Evolutionary conservation across 2,113 vertebrate genomes (phyloP), one percentile per base, ranked within the genome.

Genomic region (Actinemys pallida): DNA sequence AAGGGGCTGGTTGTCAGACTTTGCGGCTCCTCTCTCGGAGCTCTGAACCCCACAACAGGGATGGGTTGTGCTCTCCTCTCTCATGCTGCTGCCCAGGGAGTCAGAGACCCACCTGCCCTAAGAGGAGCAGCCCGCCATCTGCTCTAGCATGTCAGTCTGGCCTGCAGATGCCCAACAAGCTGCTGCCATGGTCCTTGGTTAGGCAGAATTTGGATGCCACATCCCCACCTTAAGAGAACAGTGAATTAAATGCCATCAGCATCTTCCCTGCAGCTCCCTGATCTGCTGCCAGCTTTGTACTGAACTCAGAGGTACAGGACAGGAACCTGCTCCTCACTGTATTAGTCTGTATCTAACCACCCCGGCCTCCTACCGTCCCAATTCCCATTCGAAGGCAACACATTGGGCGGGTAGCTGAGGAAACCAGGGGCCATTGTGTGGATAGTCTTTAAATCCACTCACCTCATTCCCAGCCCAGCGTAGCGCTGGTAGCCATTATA

Each of bases 191-290:
- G 35, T 35, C 65, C 17, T 72, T 72, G 8, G 59, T 31, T 31
- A 62, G 59, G 69, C n/a, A 72, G n/a, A 72, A 72, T 39, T 8
- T 84, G 59, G 16, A 9, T 89, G 35, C 35, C 65, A 57, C 56
- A 8, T 3, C 0, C 0, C 4, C 35, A 49, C 29, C 45, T 81
- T 72, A 69, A 80, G 83, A 86, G 82, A 87, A 5, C 0, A 0
- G 0, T 16, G 45, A 39, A 47, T 62, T 20, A 81, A 72, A 75
- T 49, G 14, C 11, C 52, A 47, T 42, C 1, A 3, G 57, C 47
- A n/a, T 57, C 47, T 83, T 89, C 72, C 29, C 3, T 4, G 22
- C 81, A 86, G 14, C 0, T 0, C 76, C 78, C 87, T 2, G 4
- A 42, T 53, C 52, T 90, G 45, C 19, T 4, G 5, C 20, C 72